Percentiles rank a stretch among this genome's conserved stretches.
These are phyloP conservation scores for Spisula solida DNA, from an alignment of 2,888 invertebrate genomes.

Conservation along the genomic window DNA sequence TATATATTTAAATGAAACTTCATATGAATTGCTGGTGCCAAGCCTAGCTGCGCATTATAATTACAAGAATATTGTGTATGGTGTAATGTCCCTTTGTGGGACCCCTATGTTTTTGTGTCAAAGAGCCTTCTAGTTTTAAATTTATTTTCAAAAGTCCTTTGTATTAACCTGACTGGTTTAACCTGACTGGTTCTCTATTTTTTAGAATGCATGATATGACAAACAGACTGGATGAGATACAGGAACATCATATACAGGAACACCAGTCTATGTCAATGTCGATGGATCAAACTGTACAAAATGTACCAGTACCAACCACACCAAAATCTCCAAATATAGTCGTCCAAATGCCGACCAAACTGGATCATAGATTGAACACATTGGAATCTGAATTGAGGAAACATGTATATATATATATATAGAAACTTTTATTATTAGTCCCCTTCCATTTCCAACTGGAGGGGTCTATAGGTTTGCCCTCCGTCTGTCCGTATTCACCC, in stretches of 20 bases:
- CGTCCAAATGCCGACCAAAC: slow-evolving; percentile 74
- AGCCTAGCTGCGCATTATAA: too few relatives aligned
- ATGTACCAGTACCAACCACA: neutral
- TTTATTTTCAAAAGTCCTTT: neutral
- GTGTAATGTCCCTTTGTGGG: too few relatives aligned
- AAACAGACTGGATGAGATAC: slow-evolving; percentile 76
- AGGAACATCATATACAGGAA: slow-evolving; percentile 70
- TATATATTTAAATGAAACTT: too few relatives aligned
- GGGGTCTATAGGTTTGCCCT: too few relatives aligned
- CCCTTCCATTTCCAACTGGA: too few relatives aligned
- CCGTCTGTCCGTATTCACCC: too few relatives aligned
- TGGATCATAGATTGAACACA: slow-evolving; percentile 77
- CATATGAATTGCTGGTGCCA: too few relatives aligned
- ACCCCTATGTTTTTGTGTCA: too few relatives aligned
- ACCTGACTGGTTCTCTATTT: neutral
- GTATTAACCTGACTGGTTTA: neutral
- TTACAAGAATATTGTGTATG: too few relatives aligned
- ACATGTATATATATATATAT: slow-evolving; percentile 82
- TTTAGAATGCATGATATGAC: slow-evolving; percentile 75
- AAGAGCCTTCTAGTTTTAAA: too few relatives aligned
- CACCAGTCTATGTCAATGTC: neutral
- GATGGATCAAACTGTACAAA: neutral
- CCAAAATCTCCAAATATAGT: slow-evolving; percentile 52
- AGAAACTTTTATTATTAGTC: too few relatives aligned
- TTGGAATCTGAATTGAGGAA: slow-evolving; percentile 72